Conservation (phyloP, 2,113 vertebrate species). For the Neolamprologus modestus region DNA sequence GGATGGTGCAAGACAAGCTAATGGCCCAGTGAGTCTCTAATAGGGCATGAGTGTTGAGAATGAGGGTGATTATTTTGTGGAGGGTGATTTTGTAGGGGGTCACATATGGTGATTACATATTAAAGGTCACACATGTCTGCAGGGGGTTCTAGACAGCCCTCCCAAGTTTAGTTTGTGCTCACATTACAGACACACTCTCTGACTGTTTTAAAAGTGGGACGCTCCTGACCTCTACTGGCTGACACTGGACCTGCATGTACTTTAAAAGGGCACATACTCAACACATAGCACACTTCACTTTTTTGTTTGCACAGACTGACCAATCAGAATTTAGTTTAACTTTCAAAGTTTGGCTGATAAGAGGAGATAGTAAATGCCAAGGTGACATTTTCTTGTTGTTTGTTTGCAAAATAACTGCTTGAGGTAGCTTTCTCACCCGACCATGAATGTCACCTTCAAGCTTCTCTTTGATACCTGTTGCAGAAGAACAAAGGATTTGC, state of each 20-base stretch:
- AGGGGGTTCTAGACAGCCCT: not conserved
- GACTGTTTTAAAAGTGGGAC: not conserved
- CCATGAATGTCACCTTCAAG: not conserved
- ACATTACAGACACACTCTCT: accelerated
- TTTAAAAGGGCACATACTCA: not conserved
- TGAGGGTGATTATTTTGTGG: not conserved
- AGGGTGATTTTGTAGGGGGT: not conserved
- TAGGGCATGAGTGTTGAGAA: not conserved
- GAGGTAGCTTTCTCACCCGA: not conserved
- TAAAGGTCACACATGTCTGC: not conserved
- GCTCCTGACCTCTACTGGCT: constrained; percentile 45
- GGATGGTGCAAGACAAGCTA: not conserved
- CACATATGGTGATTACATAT: not conserved
- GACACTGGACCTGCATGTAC: not conserved
- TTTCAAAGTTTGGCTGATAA: not conserved
- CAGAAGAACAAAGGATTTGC: not conserved
- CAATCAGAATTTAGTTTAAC: not conserved
- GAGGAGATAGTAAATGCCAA: not conserved
- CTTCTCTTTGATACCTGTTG: not conserved
- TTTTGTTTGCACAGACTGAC: not conserved
- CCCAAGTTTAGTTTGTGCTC: not conserved
- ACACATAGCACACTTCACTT: not conserved
- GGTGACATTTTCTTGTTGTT: not conserved
- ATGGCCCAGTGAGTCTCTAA: not conserved
- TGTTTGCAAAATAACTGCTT: not conserved